These are phyloP conservation scores for Vimba vimba DNA, from an alignment of 2,113 vertebrate genomes.

Conservation along the genomic window DNA sequence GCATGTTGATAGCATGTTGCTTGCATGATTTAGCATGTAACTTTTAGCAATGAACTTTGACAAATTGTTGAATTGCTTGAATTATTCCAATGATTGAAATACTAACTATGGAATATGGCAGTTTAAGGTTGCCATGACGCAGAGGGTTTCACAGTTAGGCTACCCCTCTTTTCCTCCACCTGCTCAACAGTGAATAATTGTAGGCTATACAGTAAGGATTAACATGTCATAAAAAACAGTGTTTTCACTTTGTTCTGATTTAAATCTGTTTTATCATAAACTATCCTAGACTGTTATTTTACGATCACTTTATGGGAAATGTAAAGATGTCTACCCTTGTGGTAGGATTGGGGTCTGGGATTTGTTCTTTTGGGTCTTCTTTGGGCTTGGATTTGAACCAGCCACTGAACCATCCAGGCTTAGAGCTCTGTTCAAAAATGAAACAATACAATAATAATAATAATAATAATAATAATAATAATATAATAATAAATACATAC, in stretches of 20 bases:
- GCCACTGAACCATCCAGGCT: constrained; percentile 86
- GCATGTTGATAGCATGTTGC: too few species aligned
- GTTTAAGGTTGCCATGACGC: background rate
- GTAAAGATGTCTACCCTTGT: constrained; percentile 50
- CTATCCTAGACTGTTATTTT: background rate
- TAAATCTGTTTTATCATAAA: background rate
- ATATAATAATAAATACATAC: background rate
- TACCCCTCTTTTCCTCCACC: background rate
- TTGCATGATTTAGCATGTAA: too few species aligned
- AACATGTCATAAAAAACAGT: background rate
- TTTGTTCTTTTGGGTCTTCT: constrained; percentile 48
- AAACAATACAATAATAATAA: background rate
- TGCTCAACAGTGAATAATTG: background rate
- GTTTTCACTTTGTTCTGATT: background rate
- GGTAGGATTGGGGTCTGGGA: constrained; percentile 31
- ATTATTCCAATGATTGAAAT: background rate
- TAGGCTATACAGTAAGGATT: background rate
- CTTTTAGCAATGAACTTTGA: background rate
- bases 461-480: background rate
- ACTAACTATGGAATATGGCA: background rate
- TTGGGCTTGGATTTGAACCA: constrained; percentile 85
- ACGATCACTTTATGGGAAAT: background rate
- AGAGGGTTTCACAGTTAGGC: background rate
- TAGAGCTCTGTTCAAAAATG: constrained; percentile 68
- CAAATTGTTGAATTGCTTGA: background rate